Evolutionary conservation across 2,113 vertebrate genomes (phyloP), one percentile per base, ranked within the genome.

Genomic region (Myotis yumanensis): DNA sequence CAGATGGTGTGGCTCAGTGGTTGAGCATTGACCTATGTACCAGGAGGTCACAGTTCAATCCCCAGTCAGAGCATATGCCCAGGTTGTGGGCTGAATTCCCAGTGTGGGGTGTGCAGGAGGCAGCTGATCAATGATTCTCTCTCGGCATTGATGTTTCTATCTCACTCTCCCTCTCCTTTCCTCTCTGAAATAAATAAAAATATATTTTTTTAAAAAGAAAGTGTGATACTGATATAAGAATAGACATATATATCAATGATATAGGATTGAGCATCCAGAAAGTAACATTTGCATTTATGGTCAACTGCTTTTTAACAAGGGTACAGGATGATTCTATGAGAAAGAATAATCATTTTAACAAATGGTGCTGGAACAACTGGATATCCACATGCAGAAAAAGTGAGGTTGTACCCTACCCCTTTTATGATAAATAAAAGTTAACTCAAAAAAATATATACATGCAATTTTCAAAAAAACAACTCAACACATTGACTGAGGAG

Each of bases 261-360:
- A 64, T 87, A 82, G 37, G 86, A 82, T 16, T 57, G 32, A 75
- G 30, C 25, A 40, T 51, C 11, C 75, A 82, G 46, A 91, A 91
- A 68, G 57, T 68, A 75, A 57, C 30, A 1, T 59, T 66, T 80
- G 32, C 18, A 25, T 73, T 68, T 75, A 75, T 75, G 10, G 25
- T 40, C 40, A 87, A 62, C 40, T 62, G 32, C 62, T 72, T 62
- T 93, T 72, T 43, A 71, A 40, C 18, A 51, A 51, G 40, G 2
- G 11, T 75, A 35, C 62, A 71, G 83, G 71, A 77, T 5, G 30
- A 64, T 54, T 76, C 23, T 75, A 69, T 68, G 57, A 14, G 3
- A 83, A 96, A 77, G n/a, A 93, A 66, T 48, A 57, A 51, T 94
- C 7, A 37, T 66, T 94, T 95, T 35, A 87, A 77, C 37, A 54